A percentile compares a stretch with the other conserved stretches of the same genome.
Conservation (phyloP, 2,797 vertebrate species). For the Silurus lanzhouensis region DNA sequence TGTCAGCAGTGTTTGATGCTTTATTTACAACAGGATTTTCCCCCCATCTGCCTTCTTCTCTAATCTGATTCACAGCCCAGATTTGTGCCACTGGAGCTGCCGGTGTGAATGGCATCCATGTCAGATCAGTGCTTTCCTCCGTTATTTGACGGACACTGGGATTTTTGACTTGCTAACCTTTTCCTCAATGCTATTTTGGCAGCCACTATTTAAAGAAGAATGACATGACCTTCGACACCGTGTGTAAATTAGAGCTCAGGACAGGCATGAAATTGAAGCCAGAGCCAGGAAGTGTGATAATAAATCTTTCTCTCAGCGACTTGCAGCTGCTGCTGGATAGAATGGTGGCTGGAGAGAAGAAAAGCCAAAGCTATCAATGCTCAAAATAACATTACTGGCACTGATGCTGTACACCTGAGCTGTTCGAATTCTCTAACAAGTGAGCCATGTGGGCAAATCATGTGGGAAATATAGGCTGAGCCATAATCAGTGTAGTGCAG, state of each 20-base stretch:
- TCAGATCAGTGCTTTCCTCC: background rate
- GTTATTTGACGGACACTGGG: background rate
- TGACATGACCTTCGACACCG: background rate
- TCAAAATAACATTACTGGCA: constrained; percentile 15
- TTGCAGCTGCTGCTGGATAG: constrained; percentile 6
- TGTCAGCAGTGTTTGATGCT: constrained; percentile 3
- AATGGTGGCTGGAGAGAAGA: constrained; percentile 16
- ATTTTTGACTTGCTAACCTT: background rate
- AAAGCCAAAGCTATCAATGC: constrained; percentile 24
- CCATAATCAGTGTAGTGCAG: background rate
- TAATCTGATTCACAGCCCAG: constrained; percentile 7
- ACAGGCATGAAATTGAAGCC: constrained; percentile 17
- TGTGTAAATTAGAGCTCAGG: constrained; percentile 20
- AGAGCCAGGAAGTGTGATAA: constrained; percentile 23
- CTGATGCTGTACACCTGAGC: background rate
- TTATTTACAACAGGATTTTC: constrained; percentile 11
- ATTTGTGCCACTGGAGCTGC: constrained; percentile 13
- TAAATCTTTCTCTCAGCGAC: constrained; percentile 29
- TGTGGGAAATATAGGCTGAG: constrained; percentile 7
- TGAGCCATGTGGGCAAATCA: background rate
- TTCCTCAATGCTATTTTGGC: background rate
- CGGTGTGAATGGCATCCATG: background rate
- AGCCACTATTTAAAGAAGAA: constrained; percentile 17
- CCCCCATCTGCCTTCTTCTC: constrained; percentile 29
- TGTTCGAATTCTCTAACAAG: constrained; percentile 20